Base-by-base conservation (phyloP, 37 sponge, comb jelly and placozoan species). In the Mnemiopsis leidyi region DNA sequence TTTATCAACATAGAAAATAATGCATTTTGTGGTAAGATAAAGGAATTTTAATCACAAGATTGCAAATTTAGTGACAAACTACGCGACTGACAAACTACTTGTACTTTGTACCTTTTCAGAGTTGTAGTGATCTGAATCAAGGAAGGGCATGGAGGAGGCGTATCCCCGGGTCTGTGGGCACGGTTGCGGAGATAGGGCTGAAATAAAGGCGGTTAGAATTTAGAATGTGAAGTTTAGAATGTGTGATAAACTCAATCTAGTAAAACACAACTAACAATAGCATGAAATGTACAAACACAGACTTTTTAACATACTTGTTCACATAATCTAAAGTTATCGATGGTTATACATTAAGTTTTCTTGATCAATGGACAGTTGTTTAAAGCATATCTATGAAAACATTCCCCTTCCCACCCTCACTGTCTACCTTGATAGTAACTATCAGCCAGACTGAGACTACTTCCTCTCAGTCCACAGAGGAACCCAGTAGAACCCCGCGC, bases 141-240 rank as follows among this genome's bases (percentile, higher is more conserved):
- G 90, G 90, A 85, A 85, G 24, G 90, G 90, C 90, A 85, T 85
- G 25, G 90, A 85, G 90, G 90, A 85, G 28, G 90, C 90, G 25
- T 85, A 85, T 28, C 90, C 90, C n/a, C 90, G 39, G 26, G 90
- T 39, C 26, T 85, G 90, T 16, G 90, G 90, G 48, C 90, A 85
- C 26, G 90, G 90, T 25, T 40, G 61, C 16, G 90, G 90, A 18
- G 90, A 85, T 3, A 85, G 90, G 39, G 90, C 90, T 85, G 90
- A 85, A 85, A 85, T 48, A 48, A 48, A 79, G 18, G 37, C 3
- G 36, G 26, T 25, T 7, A 73, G 76, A n/a, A 28, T 73, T 73
- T 25, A 9, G n/a, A 25, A 73, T 73, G 26, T 25, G n/a, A n/a
- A n/a, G n/a, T n/a, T n/a, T n/a, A n/a, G n/a, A n/a, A n/a, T n/a